Evolutionary conservation across 2,113 vertebrate species (phyloP), one percentile per base, ranked within the genome.

Genomic region (Xenotilapia longispinis): DNA sequence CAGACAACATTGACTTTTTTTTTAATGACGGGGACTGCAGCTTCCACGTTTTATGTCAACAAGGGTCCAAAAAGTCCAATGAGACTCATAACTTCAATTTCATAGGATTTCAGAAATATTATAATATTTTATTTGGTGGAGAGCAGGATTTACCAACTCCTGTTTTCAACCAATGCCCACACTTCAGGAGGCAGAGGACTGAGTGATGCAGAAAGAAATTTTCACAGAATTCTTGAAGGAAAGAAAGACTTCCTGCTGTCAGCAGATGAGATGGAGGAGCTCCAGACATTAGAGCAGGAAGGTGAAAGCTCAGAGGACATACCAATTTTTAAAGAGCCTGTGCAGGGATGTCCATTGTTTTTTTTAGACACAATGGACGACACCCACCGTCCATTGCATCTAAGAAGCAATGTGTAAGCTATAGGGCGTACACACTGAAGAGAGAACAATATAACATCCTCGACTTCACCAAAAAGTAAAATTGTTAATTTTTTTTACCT

Each of bases 61-160:
- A 42, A 70, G 65, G 31, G 31, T 36, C 60, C 31, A 65, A 65
- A n/a, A 36, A 38, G 31, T 38, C 31, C 31, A 65, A 7, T 36
- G 10, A 65, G 31, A 65, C 60, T 65, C 0, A 2, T 65, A 0
- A 65, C 60, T 36, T 65, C 60, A 0, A 65, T 65, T 65, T 36
- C 33, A 65, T 65, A 65, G 60, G 10, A 38, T 38, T 68, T 68
- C 33, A 65, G 19, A 65, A 65, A 65, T 65, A 5, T 63, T 63
- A 63, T 7, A 63, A 63, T 63, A 63, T 65, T 65, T 65, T 7
- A 36, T 65, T 65, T 36, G 60, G 1, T 65, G 9, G 31, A 12
- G 17, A 68, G 63, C 63, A 68, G 36, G 63, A 68, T 68, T 68
- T 14, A 68, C 63, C 31, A 68, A 14, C 33, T 21, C 19, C 36